Conservation (phyloP, 2,113 vertebrate genomes). For the Takifugu bimaculatus region DNA sequence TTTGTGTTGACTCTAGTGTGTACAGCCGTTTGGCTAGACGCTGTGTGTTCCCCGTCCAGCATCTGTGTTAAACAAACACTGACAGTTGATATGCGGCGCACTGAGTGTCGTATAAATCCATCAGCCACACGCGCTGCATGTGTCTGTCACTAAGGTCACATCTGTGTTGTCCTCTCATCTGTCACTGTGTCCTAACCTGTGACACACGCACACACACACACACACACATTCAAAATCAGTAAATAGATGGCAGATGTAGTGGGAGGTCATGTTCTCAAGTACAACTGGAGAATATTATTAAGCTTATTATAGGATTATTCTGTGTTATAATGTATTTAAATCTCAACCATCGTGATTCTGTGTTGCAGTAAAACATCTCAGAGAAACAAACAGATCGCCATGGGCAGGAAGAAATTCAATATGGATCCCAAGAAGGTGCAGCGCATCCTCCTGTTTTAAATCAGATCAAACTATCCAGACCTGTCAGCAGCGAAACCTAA, state of each 20-base stretch:
- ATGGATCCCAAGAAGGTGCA: slow-evolving; percentile 98
- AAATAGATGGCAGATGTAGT: slow-evolving; percentile 5
- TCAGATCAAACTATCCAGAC: too few relatives aligned
- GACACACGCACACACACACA: neutral
- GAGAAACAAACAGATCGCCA: slow-evolving; percentile 96
- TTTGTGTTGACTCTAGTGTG: neutral
- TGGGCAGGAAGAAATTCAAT: slow-evolving; percentile 99
- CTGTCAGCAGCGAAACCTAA: slow-evolving; percentile 2
- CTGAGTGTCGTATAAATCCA: slow-evolving; percentile 9
- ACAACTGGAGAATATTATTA: neutral
- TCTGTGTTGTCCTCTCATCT: slow-evolving; percentile 8
- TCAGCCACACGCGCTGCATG: neutral
- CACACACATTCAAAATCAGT: neutral
- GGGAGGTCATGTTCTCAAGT: slow-evolving; percentile 3
- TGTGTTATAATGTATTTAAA: neutral
- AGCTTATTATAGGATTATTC: neutral
- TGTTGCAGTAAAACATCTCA: slow-evolving; percentile 89
- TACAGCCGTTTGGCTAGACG: neutral
- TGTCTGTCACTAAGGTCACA: slow-evolving; percentile 3
- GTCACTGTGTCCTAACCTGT: slow-evolving; percentile 6
- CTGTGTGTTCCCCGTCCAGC: neutral
- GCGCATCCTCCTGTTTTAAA: neutral
- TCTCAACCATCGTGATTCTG: neutral
- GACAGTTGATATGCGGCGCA: neutral
- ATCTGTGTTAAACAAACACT: slow-evolving; percentile 10